Evolutionary conservation across 2,888 invertebrate species (phyloP).

Genomic region (Eudasyphora cyanicolor): DNA sequence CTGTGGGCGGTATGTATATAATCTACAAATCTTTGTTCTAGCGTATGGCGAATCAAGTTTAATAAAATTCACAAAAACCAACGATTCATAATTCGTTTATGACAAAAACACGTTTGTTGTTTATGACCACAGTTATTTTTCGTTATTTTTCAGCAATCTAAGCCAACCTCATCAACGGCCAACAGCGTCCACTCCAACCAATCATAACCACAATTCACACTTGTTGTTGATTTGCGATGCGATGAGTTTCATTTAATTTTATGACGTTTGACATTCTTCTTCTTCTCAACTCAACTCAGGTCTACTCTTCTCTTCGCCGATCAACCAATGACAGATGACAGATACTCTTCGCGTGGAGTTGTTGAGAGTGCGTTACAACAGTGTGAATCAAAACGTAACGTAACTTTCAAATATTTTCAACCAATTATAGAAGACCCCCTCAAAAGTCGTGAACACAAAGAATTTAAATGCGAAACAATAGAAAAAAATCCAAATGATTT

Average conservation of each 20-base stretch:
- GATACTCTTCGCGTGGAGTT: no score
- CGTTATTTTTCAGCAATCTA: neutral
- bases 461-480: constrained; percentile 34
- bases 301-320: neutral
- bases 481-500: constrained; percentile 20
- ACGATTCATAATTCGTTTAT: neutral
- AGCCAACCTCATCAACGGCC: neutral
- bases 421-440: constrained; percentile 34
- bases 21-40: no score
- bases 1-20: no score
- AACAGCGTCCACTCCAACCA: constrained; percentile 1
- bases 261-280: constrained; percentile 26
- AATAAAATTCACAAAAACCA: no score
- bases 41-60: no score
- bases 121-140: neutral
- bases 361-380: neutral
- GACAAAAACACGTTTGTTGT: neutral
- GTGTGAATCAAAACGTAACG: neutral
- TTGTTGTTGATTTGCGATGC: constrained; percentile 8
- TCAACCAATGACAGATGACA: constrained; percentile 17
- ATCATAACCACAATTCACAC: constrained; percentile 35
- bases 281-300: neutral
- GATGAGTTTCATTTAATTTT: constrained; percentile 25
- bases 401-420: constrained; percentile 29
- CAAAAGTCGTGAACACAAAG: neutral